Evolutionary conservation across 2,797 vertebrate species (phyloP), one percentile per base, ranked within the genome.

Genomic region (Gymnoscopelus microlampas): DNA sequence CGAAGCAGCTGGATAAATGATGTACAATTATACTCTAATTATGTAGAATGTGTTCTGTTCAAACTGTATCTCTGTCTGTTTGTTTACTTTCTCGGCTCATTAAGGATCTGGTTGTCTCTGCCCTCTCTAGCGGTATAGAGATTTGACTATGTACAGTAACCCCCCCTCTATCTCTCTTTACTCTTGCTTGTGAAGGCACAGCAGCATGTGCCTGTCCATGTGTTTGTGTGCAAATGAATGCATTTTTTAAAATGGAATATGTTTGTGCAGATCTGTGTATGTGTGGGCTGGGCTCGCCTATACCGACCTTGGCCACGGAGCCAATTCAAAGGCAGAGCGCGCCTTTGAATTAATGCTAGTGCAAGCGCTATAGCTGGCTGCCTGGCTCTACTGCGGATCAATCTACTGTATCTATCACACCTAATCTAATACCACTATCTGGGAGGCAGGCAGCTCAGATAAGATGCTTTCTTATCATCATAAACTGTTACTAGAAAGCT

Each of bases 261-360:
- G 76, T 73, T 58, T 76, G 81, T 59, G 67, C 79, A 58, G 39
- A 47, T 81, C 88, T 88, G 87, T 86, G 84, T 78, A 78, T 80
- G 84, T 84, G 86, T 89, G 86, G 89, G 74, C 69, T 68, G 56
- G 50, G 78, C 64, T 83, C 68, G 57, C 80, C 78, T 73, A 77
- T 60, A 39, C 39, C 84, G 85, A 82, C 60, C 73, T 87, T 84
- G 82, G 60, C 24, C 74, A 79, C 3, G 39, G 39, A 44, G 39
- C 39, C 39, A 44, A 11, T 12, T 7, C 59, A 62, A 53, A 35
- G 79, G 3, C 80, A 49, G 57, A 76, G 32, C 55, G 61, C 65
- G 68, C 57, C 68, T 83, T 71, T 76, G 79, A 78, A 84, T 79
- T 76, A 83, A 79, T 81, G 66, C 70, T 64, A 44, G n/a, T 72